Percentiles rank a stretch among this genome's conserved stretches.
phyloP scores from a whole-genome alignment of 1,140 invertebrate species.

The Brachionus koreanus region DNA sequence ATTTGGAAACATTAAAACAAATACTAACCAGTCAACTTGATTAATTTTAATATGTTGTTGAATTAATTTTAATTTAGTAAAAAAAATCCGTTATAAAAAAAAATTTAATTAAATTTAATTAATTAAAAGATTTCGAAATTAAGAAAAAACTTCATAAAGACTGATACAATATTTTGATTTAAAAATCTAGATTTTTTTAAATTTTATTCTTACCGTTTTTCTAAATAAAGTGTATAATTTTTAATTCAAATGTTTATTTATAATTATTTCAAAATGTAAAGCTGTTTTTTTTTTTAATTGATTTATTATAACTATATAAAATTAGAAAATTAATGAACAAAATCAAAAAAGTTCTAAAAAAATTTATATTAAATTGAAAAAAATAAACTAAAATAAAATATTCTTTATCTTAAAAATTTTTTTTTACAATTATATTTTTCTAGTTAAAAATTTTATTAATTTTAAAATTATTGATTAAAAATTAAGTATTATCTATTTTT shows the following conservation, averaged over 20 bases:
- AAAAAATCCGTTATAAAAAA: neutral
- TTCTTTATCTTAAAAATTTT: too few species aligned
- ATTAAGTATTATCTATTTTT: too few species aligned
- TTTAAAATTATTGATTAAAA: too few species aligned
- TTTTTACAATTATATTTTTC: too few species aligned
- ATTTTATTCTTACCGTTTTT: neutral
- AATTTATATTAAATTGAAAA: too few species aligned
- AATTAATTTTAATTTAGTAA: neutral
- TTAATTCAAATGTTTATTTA: neutral
- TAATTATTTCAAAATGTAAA: too few species aligned
- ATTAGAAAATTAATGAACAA: too few species aligned
- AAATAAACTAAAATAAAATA: too few species aligned
- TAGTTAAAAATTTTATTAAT: too few species aligned
- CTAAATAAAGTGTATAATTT: neutral
- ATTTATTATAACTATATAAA: too few species aligned
- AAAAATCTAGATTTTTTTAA: neutral
- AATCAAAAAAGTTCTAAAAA: too few species aligned
- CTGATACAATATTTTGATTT: conserved; percentile 2
- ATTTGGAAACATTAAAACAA: conserved; percentile 51
- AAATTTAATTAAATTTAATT: neutral
- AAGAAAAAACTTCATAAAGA: neutral
- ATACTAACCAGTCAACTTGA: neutral
- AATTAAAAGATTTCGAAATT: neutral
- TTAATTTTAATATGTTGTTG: neutral
- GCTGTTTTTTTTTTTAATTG: too few species aligned